Conservation (phyloP, 2,797 vertebrate genomes). For the Ambastaia sidthimunki region DNA sequence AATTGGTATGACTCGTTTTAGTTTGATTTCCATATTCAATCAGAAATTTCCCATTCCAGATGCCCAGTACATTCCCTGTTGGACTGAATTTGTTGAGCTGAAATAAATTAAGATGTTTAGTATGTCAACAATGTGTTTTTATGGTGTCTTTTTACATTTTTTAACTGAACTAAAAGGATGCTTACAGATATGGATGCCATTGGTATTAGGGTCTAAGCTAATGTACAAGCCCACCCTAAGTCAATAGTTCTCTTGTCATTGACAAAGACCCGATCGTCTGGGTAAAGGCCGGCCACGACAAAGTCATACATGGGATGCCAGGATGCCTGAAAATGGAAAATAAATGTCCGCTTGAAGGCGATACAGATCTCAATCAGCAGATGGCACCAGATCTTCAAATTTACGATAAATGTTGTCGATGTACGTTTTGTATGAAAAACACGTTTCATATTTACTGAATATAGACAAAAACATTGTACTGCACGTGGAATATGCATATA, state of each 20-base stretch:
- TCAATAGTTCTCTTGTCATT: slow-evolving; percentile 87
- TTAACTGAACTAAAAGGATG: slow-evolving; percentile 5
- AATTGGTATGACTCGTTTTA: not conserved
- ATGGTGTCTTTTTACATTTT: too few relatives aligned
- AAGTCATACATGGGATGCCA: slow-evolving; percentile 94
- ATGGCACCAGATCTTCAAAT: slow-evolving; percentile 44
- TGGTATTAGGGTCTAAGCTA: slow-evolving; percentile 83
- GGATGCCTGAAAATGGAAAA: slow-evolving; percentile 79
- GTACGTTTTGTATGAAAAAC: not conserved
- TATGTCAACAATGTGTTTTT: too few relatives aligned
- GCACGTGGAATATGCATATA: not conserved
- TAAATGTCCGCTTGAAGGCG: not conserved
- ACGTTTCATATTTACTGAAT: not conserved
- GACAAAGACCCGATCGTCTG: slow-evolving; percentile 81
- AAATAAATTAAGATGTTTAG: slow-evolving; percentile 52
- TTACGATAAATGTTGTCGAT: not conserved
- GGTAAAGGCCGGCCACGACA: slow-evolving; percentile 88
- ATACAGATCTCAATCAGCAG: slow-evolving; percentile 46
- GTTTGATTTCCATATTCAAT: not conserved
- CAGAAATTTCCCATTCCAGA: slow-evolving; percentile 86
- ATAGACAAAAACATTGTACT: not conserved
- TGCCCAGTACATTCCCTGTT: slow-evolving; percentile 87
- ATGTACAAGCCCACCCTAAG: slow-evolving; percentile 85
- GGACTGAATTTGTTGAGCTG: slow-evolving; percentile 95
- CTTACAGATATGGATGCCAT: slow-evolving; percentile 92